Conservation (phyloP, 2,797 vertebrate species). For the Lindbergichthys nudifrons region DNA sequence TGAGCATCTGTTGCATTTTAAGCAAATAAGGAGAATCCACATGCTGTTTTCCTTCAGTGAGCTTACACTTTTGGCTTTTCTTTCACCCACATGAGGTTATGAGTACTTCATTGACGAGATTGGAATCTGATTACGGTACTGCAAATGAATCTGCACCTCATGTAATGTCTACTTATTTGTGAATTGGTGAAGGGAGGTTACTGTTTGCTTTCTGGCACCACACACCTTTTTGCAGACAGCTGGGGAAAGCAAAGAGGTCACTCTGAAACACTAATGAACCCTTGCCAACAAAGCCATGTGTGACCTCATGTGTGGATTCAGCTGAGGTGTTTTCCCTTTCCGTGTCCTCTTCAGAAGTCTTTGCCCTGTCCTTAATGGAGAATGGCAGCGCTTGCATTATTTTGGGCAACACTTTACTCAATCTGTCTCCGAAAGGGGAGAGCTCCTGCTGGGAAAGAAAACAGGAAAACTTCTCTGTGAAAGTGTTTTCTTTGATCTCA, state of each 20-base stretch:
- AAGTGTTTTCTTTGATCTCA: constrained; percentile 73
- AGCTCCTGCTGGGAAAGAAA: constrained; percentile 50
- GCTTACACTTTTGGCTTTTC: background rate
- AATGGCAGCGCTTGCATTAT: constrained; percentile 18
- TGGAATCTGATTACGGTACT: constrained; percentile 19
- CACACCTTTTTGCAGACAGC: constrained; percentile 15
- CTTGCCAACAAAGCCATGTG: constrained; percentile 27
- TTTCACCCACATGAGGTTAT: constrained; percentile 18
- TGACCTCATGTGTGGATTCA: constrained; percentile 34
- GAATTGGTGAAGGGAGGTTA: constrained; percentile 21
- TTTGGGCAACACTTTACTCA: constrained; percentile 35
- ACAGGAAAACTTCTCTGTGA: constrained; percentile 49
- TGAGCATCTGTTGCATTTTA: constrained; percentile 47
- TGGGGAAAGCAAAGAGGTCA: constrained; percentile 23
- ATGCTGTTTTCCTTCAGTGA: constrained; percentile 20
- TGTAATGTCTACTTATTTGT: constrained; percentile 11
- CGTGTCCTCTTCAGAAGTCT: constrained; percentile 45
- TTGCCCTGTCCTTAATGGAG: constrained; percentile 29
- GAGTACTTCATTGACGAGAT: constrained; percentile 14
- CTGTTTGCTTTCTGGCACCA: constrained; percentile 10
- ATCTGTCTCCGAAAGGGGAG: constrained; percentile 33
- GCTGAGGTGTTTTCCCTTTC: constrained; percentile 43
- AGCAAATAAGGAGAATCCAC: constrained; percentile 27
- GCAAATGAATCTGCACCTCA: constrained; percentile 2
- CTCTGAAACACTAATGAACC: constrained; percentile 27